phyloP scores from a whole-genome alignment of 2,888 invertebrate species.

The Fissipunctia ypsillon region DNA sequence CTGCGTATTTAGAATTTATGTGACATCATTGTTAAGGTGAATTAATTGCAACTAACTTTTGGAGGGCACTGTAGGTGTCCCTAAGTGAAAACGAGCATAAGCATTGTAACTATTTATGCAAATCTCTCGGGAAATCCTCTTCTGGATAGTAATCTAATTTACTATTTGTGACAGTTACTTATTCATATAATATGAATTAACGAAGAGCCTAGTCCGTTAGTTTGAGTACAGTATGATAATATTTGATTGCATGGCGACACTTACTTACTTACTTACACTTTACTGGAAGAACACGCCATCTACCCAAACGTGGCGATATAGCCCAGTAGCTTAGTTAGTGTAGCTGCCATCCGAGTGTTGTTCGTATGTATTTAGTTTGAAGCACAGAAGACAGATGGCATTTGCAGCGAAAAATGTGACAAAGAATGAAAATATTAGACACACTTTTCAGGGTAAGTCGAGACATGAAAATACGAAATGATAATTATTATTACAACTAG shows the following conservation, averaged over 20 bases:
- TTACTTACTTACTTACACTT: too few species aligned
- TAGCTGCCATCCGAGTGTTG: too few species aligned
- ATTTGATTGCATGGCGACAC: slow-evolving; percentile 14
- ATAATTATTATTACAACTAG: background rate
- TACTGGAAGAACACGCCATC: slow-evolving; percentile 46
- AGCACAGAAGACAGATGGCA: slow-evolving; percentile 55
- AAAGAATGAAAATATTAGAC: too few species aligned
- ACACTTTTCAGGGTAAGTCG: background rate
- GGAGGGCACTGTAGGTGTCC: too few species aligned
- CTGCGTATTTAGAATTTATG: too few species aligned
- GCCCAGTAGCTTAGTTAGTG: background rate
- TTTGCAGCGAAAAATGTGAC: background rate
- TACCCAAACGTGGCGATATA: background rate
- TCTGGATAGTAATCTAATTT: background rate
- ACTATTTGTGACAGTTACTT: slow-evolving; percentile 41
- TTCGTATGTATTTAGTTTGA: background rate
- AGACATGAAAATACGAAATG: background rate
- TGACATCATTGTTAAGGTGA: too few species aligned
- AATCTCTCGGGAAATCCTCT: slow-evolving; percentile 4
- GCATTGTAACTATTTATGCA: background rate
- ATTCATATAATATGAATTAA: slow-evolving; percentile 23
- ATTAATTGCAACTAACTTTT: too few species aligned
- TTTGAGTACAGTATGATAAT: slow-evolving; percentile 22
- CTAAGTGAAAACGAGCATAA: background rate
- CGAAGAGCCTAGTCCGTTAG: background rate